phyloP scores from a whole-genome alignment of 92 coral and sea anemone genomes.

The Micromussa lordhowensis region DNA sequence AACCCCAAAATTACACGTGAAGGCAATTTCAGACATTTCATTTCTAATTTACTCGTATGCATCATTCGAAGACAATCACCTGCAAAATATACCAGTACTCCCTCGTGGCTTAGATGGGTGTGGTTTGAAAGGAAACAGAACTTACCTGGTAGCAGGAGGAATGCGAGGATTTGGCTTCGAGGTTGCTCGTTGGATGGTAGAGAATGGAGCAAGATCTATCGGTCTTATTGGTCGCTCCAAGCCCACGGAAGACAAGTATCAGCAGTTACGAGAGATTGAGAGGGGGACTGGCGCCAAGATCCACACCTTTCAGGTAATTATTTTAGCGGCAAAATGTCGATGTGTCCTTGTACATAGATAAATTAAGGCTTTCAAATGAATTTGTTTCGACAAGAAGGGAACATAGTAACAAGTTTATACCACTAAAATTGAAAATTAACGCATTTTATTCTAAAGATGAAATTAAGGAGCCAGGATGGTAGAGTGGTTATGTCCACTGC shows the following conservation, averaged over 20 bases:
- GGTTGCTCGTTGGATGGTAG: conserved; percentile 84
- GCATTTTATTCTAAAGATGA: not conserved
- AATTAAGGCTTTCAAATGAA: not conserved
- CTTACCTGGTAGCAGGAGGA: conserved; percentile 86
- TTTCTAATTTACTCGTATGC: conserved; percentile 2
- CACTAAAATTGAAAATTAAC: not conserved
- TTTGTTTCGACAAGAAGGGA: not conserved
- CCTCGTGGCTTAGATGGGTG: conserved; percentile 59
- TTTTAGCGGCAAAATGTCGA: not conserved
- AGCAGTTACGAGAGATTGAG: conserved; percentile 59
- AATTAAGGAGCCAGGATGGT: not conserved
- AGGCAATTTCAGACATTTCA: not conserved
- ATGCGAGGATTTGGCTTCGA: conserved; percentile 85
- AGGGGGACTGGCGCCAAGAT: conserved; percentile 64
- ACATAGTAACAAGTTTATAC: not conserved
- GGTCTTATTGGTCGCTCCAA: conserved; percentile 75
- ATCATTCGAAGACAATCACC: not conserved
- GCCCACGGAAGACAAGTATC: conserved; percentile 63
- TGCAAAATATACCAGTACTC: conserved; percentile 16
- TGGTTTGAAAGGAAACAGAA: conserved; percentile 66
- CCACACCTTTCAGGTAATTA: conserved; percentile 57
- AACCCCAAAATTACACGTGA: not conserved
- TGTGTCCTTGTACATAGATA: not conserved
- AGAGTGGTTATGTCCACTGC: no score
- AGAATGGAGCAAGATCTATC: conserved; percentile 75